Evolutionary conservation across 2,113 vertebrate species (phyloP), one percentile per base, ranked within the genome.

Genomic region (Salvator merianae): DNA sequence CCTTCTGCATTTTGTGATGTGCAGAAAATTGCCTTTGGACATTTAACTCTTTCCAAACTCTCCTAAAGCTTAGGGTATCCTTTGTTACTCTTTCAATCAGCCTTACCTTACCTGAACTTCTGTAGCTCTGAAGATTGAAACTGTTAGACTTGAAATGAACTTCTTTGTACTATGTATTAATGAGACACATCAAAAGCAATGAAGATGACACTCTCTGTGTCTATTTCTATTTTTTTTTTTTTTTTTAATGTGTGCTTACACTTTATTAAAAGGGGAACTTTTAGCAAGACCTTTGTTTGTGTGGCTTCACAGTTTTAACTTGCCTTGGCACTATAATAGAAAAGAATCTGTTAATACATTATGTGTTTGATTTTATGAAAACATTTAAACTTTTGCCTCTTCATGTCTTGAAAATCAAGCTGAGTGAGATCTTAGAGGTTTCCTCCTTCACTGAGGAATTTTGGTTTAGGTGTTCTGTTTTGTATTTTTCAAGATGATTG

Each of bases 1-100:
- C 87, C 90, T 90, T 90, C 82, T 91, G 88, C 89, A 90, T 89
- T 89, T 91, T 77, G 77, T 87, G 74, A 69, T 69, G 26, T 84
- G 47, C 55, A 88, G 7, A 16, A 83, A 2, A 10, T 30, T 87
- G 69, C 0, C 1, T 68, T 68, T 36, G 14, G 88, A 80, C 81
- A 82, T 85, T n/a, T 81, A 24, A 79, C 47, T 75, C 83, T 86
- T 91, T 79, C 76, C 73, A 81, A 84, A 13, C 28, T 87, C 83
- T 73, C 66, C 16, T 59, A 47, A 74, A 36, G 66, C 34, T n/a
- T 28, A n/a, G 69, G 50, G 62, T 26, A 3, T 0, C 0, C 66
- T 79, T 76, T 65, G 6, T 84, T 76, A 18, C 28, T 10, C 22
- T 79, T 86, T 88, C 30, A 59, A 72, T 86, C 78, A 79, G 30